These are phyloP conservation scores for Megalonaias nervosa DNA, from an alignment of 1,140 invertebrate genomes.

Conservation along the genomic window DNA sequence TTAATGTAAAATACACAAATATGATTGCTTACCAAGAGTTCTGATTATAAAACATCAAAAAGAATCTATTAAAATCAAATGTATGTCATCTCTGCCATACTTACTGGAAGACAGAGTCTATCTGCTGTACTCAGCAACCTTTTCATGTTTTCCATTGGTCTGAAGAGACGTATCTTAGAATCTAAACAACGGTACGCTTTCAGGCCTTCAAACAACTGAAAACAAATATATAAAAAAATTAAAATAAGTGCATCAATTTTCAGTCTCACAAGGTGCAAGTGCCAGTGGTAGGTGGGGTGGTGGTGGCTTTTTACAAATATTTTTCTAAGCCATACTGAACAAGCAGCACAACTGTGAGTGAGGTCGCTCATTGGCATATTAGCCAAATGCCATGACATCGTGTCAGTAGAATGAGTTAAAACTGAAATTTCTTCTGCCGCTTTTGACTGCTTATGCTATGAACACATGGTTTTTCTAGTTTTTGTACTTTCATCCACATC, in stretches of 20 bases:
- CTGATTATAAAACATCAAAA: too few species aligned
- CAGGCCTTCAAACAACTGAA: constrained; percentile 97
- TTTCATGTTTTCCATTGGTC: constrained; percentile 96
- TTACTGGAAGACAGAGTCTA: constrained; percentile 86
- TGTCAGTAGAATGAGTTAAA: too few species aligned
- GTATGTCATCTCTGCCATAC: constrained; percentile 15
- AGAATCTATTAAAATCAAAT: too few species aligned
- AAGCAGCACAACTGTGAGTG: background rate
- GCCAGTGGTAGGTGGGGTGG: background rate
- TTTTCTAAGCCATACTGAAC: background rate
- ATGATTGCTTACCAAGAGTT: too few species aligned
- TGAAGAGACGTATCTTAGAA: constrained; percentile 93
- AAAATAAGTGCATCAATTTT: background rate
- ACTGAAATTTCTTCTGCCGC: too few species aligned
- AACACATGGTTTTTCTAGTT: too few species aligned
- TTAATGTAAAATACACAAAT: too few species aligned
- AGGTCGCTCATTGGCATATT: background rate
- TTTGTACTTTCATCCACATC: too few species aligned
- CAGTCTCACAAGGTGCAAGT: background rate
- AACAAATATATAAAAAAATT: constrained; percentile 37
- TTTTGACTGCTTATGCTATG: too few species aligned
- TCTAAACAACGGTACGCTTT: constrained; percentile 97
- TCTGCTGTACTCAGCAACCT: constrained; percentile 90
- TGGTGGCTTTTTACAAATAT: background rate
- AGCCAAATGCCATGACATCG: background rate